Base-by-base conservation (phyloP, 1,140 invertebrate genomes). In the Drosophila biarmipes region DNA sequence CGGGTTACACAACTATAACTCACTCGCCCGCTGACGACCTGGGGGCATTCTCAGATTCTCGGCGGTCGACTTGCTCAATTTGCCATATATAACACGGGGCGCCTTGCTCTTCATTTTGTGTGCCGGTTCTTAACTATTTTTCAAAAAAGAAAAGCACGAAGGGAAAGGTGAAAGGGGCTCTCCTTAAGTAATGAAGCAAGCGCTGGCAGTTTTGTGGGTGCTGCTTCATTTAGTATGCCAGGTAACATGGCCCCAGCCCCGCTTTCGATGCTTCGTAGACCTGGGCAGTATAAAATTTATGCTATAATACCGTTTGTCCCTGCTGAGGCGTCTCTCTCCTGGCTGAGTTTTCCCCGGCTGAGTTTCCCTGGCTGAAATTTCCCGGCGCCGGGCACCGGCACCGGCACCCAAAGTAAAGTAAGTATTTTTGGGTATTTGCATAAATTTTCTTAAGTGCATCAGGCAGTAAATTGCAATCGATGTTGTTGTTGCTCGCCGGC, bases 361-460 rank as follows among this genome's bases (percentile, higher is more conserved):
- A 14, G 19, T 45, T 24, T 24, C 15, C 19, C 1, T 4, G 21
- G 21, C 21, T 10, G 10, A 14, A 10, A 11, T 14, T 21, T 31
- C 21, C 37, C 19, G 46, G 24, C 54, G 12, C 48, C 54, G 4
- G 19, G 19, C 21, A 24, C 24, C 48, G 29, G 71, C 59, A 72
- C 54, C 10, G 19, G 19, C 19, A 14, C 43, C 48, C 48, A 75
- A 67, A 72, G 82, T 86, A 73, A 82, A 89, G 82, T 89, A 86
- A 90, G 84, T 89, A 89, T 89, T 89, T 90, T 90, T 90, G 87
- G 87, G 87, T 90, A 90, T 90, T 90, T 90, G 87, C 87, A 90
- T 90, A 90, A 90, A 90, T 90, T 90, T 90, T 86, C 87, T 87
- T 90, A 90, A 90, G 87, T 90, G 87, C 87, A 90, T 90, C 86